Base-by-base conservation (phyloP, 2,797 vertebrate genomes). In the Arctocebus calabarensis region DNA sequence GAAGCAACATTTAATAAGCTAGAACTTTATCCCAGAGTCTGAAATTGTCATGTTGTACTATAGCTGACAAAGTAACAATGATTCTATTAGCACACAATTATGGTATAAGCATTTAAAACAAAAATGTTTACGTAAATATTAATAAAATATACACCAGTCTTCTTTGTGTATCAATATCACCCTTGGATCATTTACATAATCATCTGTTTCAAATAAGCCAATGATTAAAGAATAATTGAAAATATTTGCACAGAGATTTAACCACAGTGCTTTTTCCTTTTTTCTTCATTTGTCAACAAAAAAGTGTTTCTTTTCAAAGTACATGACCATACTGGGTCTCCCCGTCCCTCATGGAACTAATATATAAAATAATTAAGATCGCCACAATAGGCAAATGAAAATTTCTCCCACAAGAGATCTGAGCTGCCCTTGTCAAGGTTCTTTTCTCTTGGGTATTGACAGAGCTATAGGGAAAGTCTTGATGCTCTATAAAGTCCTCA, bases 371-470 rank as follows among this genome's bases (percentile, higher is more conserved):
- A 86, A 88, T 57, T 71, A 70, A 75, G 37, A 45, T 70, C 14
- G 13, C 17, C 78, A 85, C 40, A 88, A 1, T 2, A 52, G 37
- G 29, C 32, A 73, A 82, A 40, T 7, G 52, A 74, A 86, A 85
- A 43, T 90, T 78, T 90, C 62, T 93, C 87, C 66, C 97, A 87
- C 29, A 40, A 85, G 96, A 96, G 97, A 96, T 32, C 70, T 61
- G 12, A 48, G 17, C 59, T 59, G 48, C 19, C 45, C 68, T 71
- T 37, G 14, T 52, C 84, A 61, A 74, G 37, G 32, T 77, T 29
- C 32, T 93, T 96, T 91, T 70, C 95, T 96, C 95, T 17, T 93
- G 95, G 89, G 97, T 88, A 70, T 73, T 94, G 71, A 57, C 57
- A 90, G 77, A 86, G n/a, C 88, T 12, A 29, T 17, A 86, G 52